Base-by-base conservation (phyloP, 2,888 invertebrate species). In the Chymomyza amoena region DNA sequence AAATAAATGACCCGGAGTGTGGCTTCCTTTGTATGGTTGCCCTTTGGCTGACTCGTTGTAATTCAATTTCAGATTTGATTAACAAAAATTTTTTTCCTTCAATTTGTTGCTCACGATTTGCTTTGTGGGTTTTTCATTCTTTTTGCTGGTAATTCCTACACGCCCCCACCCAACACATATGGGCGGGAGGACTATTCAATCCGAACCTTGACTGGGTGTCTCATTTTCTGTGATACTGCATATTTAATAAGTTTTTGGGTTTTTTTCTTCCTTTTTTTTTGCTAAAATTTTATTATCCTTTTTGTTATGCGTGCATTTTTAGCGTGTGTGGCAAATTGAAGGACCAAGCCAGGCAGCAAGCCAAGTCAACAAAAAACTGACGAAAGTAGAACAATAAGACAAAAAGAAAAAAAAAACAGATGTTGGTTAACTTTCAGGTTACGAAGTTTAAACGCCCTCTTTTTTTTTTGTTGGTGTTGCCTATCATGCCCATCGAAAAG, bases 11-110 rank as follows among this genome's bases (percentile, higher is more conserved):
- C 65, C 62, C 61, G 66, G 63, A 71, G 64, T 70, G 73, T 61
- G 16, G 52, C 39, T 20, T 25, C 25, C 32, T 63, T 16, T 50
- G 32, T 57, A 32, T 60, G 20, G 28, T 60, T 54, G 72, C 73
- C 66, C 61, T 59, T 61, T 68, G 76, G 85, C 69, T 66, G 77
- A 66, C 72, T 78, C 79, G 73, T 70, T 86, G 83, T 81, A 83
- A 87, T 83, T 79, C 79, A 84, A 87, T 84, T 87, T 74, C 73
- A 71, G 71, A 69, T 77, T 77, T 85, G 84, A 85, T 87, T 87
- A 87, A 85, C 83, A 78, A 74, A 77, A 82, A 74, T 77, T 78
- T 73, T 68, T 71, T 65, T 73, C 75, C 71, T 65, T 73, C 75
- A 45, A 45, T 45, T 45, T 45, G 39, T 45, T 45, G 39, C 39